Conservation (phyloP, 2,888 invertebrate species). For the Margaritifera margaritifera region DNA sequence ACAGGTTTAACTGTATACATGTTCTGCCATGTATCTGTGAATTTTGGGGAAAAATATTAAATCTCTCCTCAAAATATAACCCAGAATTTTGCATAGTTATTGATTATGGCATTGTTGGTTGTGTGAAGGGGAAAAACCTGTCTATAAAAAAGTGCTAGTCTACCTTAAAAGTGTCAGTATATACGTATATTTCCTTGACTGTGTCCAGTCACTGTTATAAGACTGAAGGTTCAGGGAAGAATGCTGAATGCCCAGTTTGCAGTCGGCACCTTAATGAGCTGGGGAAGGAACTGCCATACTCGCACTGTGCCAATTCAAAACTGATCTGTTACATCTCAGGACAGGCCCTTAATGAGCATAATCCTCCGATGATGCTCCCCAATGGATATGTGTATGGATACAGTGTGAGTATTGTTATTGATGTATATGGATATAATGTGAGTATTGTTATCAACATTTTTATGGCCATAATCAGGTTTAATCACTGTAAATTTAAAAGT, state of each 20-base stretch:
- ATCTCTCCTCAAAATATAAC: too few relatives aligned
- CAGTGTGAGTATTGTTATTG: conserved; percentile 56
- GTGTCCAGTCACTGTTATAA: conserved; percentile 70
- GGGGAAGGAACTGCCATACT: conserved; percentile 87
- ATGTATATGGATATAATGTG: conserved; percentile 68
- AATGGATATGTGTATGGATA: conserved; percentile 92
- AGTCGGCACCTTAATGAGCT: conserved; percentile 89
- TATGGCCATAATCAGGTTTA: too few relatives aligned
- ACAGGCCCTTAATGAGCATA: conserved; percentile 94
- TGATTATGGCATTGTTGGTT: too few relatives aligned
- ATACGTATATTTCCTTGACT: conserved; percentile 14
- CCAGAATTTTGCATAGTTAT: too few relatives aligned
- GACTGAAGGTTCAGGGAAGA: conserved; percentile 71
- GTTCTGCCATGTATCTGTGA: too few relatives aligned
- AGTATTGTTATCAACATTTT: conserved; percentile 33
- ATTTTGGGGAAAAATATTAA: too few relatives aligned
- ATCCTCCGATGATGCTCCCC: conserved; percentile 98
- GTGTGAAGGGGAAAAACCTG: too few relatives aligned
- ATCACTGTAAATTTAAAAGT: neutral
- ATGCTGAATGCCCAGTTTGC: conserved; percentile 94
- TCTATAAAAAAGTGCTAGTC: neutral
- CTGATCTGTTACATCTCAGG: conserved; percentile 93
- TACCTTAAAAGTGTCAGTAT: too few relatives aligned
- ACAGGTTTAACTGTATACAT: too few relatives aligned
- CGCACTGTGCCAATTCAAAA: conserved; percentile 96